Base-by-base conservation (phyloP, 1,140 invertebrate genomes). In the Procambarus virginalis region DNA sequence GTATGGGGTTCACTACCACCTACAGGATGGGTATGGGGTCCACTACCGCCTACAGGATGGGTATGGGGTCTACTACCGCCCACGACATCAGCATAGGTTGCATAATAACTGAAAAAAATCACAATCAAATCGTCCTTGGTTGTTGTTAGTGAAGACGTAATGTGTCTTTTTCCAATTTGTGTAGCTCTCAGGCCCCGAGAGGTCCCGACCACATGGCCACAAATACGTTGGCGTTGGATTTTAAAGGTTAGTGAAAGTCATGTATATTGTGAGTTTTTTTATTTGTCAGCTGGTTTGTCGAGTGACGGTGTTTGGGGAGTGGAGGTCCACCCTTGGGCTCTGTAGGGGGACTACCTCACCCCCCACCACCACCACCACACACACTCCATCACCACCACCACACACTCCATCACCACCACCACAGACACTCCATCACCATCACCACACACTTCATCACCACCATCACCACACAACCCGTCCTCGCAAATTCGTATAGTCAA, bases 301-400 rank as follows among this genome's bases (percentile, higher is more conserved):
- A 68, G 55, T 12, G 58, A 20, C 14, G 12, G 58, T 68, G 80
- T 46, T 17, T 14, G 46, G 80, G 80, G 34, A 68, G 58, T 46
- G 58, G 68, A 6, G 34, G 60, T 49, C 22, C 80, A 68, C 20
- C 80, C 80, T 82, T 68, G 80, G 80, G 80, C 80, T 82, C 80
- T 82, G 12, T 46, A 82, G 80, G 80, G 79, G 80, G 68, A 58
- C 3, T 10, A 58, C 58, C 2, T 34, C 46, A 10, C 68, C 80
- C 80, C n/a, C 80, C 22, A 51, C 79, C 58, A 51, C 79, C 34
- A 34, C 34, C 34, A 34, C 34, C 34, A 34, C 34, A 34, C 34
- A 34, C 34, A 34, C 34, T 34, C 34, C 34, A 34, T 34, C 34
- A 82, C 80, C 79, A 60, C 60, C 51, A 81, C 55, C 79, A 81